Base-by-base conservation (phyloP, 92 coral and sea anemone genomes). In the Epizoanthus illoricatus region DNA sequence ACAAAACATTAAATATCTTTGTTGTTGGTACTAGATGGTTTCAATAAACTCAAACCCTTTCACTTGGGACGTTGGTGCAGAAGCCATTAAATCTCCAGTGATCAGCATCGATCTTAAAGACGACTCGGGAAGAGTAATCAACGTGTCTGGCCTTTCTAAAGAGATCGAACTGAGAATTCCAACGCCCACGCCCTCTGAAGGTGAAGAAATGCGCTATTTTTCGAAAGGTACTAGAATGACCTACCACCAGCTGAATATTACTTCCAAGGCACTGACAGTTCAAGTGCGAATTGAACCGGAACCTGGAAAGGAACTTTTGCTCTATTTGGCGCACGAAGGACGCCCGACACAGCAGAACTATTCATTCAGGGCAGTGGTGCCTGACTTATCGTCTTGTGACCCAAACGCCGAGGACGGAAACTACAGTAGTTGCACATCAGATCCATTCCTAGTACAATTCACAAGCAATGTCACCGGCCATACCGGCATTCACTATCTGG, bases 51-150 rank as follows among this genome's bases (percentile, higher is more conserved):
- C 85, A 24, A 95, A 95, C 57, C 98, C 98, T 3, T 93, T 87
- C 78, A 91, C 95, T 6, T 95, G 98, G 98, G 98, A 95, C 84
- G 70, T 69, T 56, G 87, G 88, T 49, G 90, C 98, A 45, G 78
- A 76, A 36, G 86, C 80, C 18, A 90, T 95, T 3, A 88, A 83
- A 45, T 91, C 98, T 5, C 81, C 94, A 5, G 90, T 95, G 17
- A 36, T 91, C 56, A 91, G 88, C 87, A 85, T 93, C 54, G 94
- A 95, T 73, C 86, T 95, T 21, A 95, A 87, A 60, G 89, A 89
- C 66, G 87, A 89, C 0, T 68, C 67, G 71, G 97, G 94, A 4
- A 74, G 76, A 61, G 75, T 80, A 24, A 59, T 94, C 17, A 74
- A 93, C 42, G 86, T 92, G 55, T 85, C 90, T 36, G 92, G 89